Base-by-base conservation (phyloP, 2,113 vertebrate genomes). In the Equus quagga region DNA sequence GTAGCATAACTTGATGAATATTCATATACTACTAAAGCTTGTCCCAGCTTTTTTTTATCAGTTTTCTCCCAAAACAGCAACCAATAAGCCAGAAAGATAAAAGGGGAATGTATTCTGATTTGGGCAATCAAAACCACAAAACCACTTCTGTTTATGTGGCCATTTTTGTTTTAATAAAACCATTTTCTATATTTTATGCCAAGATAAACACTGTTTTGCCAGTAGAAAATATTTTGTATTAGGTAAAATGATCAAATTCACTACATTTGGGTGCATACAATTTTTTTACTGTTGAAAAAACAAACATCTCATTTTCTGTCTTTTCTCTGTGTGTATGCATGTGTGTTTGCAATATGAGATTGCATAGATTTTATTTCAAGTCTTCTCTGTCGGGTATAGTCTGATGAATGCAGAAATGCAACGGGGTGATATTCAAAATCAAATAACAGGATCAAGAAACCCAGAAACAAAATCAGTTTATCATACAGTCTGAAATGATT, bases 181-280 rank as follows among this genome's bases (percentile, higher is more conserved):
- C 1, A 67, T 31, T 86, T 70, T 91, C 18, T 81, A 13, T 93
- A 54, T 90, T 96, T 65, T 54, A 56, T 75, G 49, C 12, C 26
- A 64, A 65, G 10, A 84, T 54, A 84, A 89, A 85, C 0, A 51
- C 51, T 85, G 36, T 94, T 87, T 89, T 58, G 12, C 24, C 56
- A 69, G 36, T 80, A 82, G 70, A 58, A 51, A 51, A 46, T 84
- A 36, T 75, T 90, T 94, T 46, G 8, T 62, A 44, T 24, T 94
- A 65, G 33, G 15, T 92, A 81, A 91, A 96, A 89, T 96, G 81
- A 76, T 51, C 26, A 18, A 62, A 96, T 89, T 87, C 62, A 60
- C 2, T 96, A 24, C 21, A 91, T 73, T 79, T 92, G 17, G 8
- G 83, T 60, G 17, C 26, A 91, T 49, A 70, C 44, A 41, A 15